Evolutionary conservation across 2,888 invertebrate genomes (phyloP).

Genomic region (Smittia sp.): DNA sequence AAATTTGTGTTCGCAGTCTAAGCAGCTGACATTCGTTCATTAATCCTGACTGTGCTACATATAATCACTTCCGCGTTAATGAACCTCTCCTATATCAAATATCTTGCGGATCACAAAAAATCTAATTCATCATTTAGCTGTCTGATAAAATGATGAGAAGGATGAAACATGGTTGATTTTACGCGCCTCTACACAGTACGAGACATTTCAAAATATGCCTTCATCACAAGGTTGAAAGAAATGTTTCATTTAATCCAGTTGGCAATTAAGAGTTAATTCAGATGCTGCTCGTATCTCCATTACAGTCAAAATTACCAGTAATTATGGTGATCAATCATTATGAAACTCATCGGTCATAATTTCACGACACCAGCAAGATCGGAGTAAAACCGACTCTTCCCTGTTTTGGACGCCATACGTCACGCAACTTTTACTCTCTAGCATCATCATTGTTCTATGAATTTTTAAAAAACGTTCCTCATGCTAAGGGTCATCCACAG

Average conservation of each 20-base stretch:
- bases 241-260: slow-evolving; percentile 33
- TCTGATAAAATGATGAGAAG: slow-evolving; percentile 14
- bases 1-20: no score
- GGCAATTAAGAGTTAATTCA: slow-evolving; percentile 41
- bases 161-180: slow-evolving; percentile 32
- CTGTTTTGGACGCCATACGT: background rate
- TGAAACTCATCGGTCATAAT: slow-evolving; percentile 41
- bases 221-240: background rate
- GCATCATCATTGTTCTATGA: slow-evolving; percentile 9
- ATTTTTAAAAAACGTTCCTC: background rate
- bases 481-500: background rate
- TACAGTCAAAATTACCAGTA: slow-evolving; percentile 32
- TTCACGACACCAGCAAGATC: slow-evolving; percentile 31
- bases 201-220: background rate
- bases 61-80: background rate
- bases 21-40: no score
- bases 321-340: slow-evolving; percentile 41
- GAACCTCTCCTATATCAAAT: slow-evolving; percentile 4
- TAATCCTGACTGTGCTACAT: no score
- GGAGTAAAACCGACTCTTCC: background rate
- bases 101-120: background rate
- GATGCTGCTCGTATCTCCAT: slow-evolving; percentile 2
- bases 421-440: background rate
- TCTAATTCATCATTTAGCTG: slow-evolving; percentile 17
- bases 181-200: slow-evolving; percentile 15